Percentiles rank a stretch among this genome's conserved stretches.
These are phyloP conservation scores for Mystacides longicornis DNA, from an alignment of 2,888 invertebrate species.

Conservation along the genomic window DNA sequence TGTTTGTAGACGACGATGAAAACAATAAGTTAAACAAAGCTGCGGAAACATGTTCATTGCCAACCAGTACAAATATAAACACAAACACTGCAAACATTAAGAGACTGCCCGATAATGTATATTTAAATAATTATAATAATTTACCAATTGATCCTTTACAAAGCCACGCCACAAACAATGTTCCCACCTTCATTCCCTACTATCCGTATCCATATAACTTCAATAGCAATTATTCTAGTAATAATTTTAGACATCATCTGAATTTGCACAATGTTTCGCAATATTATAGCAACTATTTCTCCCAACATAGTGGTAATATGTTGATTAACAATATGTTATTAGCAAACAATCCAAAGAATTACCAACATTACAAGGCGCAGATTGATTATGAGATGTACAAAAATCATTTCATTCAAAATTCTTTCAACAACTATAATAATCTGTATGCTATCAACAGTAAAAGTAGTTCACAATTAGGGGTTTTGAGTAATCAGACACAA, in stretches of 20 bases:
- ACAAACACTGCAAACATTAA: too few species aligned
- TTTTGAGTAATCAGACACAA: conserved; percentile 1
- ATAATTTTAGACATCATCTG: conserved; percentile 2
- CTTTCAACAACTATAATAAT: conserved; percentile 15
- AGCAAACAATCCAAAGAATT: conserved; percentile 4
- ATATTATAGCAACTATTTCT: conserved; percentile 15
- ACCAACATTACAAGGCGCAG: background rate
- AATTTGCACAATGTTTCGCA: conserved; percentile 17
- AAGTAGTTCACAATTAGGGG: too few species aligned
- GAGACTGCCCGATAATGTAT: too few species aligned
- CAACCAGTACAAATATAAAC: too few species aligned
- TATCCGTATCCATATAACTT: background rate
- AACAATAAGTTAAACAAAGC: background rate
- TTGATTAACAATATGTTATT: conserved; percentile 14
- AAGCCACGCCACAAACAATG: conserved; percentile 3
- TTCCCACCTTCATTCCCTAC: conserved; percentile 1
- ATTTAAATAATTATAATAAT: background rate
- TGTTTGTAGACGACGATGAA: conserved; percentile 16
- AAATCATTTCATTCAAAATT: conserved; percentile 12
- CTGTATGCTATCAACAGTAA: conserved; percentile 8
- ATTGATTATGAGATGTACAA: conserved; percentile 13
- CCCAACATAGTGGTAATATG: conserved; percentile 14
- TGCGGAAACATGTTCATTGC: too few species aligned
- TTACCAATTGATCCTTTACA: background rate
- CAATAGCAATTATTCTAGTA: background rate